Evolutionary conservation across 1,140 invertebrate species (phyloP).

Genomic region (Macrobrachium rosenbergii): DNA sequence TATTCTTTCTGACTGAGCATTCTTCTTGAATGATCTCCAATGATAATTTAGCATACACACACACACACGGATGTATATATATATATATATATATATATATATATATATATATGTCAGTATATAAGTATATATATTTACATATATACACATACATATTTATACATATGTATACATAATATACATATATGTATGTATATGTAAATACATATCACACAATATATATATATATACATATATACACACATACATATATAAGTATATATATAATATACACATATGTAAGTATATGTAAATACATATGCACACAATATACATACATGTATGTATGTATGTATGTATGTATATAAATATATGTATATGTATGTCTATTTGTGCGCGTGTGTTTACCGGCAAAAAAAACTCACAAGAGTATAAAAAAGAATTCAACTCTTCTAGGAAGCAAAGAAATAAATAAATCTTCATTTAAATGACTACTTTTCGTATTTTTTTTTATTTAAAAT

Average conservation of each 20-base stretch:
- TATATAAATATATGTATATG: constrained; percentile 18
- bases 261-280: neutral
- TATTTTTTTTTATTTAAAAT: no score
- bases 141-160: neutral
- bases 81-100: neutral
- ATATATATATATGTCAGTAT: neutral
- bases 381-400: neutral
- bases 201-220: neutral
- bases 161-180: neutral
- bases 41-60: neutral
- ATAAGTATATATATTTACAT: neutral
- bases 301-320: neutral
- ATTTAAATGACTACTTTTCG: no score
- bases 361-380: neutral
- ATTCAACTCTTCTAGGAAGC: no score
- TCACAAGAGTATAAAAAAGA: no score
- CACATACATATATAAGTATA: constrained; percentile 3
- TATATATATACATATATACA: constrained; percentile 13
- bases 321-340: neutral
- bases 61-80: no score
- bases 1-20: no score
- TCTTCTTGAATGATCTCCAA: no score
- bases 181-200: neutral
- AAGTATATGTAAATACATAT: neutral
- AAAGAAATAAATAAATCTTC: no score